Percentiles rank a stretch among this genome's conserved stretches.
Evolutionary conservation across 2,113 vertebrate genomes (phyloP).

Genomic region (Neolamprologus variostigma): DNA sequence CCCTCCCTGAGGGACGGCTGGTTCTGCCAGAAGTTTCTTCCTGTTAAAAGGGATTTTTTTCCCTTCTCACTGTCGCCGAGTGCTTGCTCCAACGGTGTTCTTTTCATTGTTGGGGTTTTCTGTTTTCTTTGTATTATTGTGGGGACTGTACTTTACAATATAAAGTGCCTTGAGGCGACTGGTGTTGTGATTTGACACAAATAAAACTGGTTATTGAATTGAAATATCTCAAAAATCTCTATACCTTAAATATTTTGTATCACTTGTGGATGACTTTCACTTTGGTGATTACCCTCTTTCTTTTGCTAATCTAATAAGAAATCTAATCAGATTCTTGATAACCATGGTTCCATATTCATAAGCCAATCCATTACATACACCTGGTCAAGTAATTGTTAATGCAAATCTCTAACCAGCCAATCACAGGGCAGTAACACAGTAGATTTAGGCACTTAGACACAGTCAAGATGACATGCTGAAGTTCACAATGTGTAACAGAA

Average conservation of each 20-base stretch:
- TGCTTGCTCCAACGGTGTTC: neutral
- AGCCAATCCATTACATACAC: neutral
- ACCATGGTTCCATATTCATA: neutral
- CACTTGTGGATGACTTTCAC: neutral
- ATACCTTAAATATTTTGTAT: neutral
- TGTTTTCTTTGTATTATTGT: neutral
- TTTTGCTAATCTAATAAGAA: neutral
- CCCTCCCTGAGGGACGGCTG: neutral
- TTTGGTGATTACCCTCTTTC: neutral
- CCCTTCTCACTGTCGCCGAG: neutral
- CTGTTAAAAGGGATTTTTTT: neutral
- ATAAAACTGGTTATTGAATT: neutral
- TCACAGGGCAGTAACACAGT: neutral
- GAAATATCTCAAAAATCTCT: neutral
- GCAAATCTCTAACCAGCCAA: neutral
- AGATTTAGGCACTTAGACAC: neutral
- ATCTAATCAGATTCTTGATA: neutral
- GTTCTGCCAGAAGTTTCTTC: neutral
- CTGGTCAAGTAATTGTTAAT: neutral
- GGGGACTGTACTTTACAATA: neutral
- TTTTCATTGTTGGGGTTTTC: neutral
- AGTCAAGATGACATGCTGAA: neutral
- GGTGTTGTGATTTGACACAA: neutral
- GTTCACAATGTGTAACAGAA: fast-evolving
- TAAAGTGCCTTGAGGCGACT: neutral